Evolutionary conservation across 1,140 invertebrate genomes (phyloP).

Genomic region (Hylaeus anthracinus): DNA sequence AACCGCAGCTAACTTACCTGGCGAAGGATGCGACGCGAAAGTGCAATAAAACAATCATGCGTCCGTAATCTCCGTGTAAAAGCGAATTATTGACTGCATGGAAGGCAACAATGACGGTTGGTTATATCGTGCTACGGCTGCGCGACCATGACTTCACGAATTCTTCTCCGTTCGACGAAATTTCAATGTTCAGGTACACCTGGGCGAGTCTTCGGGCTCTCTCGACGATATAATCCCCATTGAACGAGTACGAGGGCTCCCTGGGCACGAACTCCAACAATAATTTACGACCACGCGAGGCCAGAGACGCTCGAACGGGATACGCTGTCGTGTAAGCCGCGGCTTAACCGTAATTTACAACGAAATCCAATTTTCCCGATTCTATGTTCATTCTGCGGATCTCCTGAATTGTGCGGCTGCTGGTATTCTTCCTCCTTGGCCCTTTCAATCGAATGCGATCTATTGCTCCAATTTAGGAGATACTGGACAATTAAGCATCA

Average conservation of each 20-base stretch:
- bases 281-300: conserved; percentile 48
- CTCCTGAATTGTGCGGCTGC: neutral
- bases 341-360: conserved; percentile 64
- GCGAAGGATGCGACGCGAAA: neutral
- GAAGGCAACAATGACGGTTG: conserved; percentile 32
- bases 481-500: no score
- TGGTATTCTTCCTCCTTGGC: neutral
- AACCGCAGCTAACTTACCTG: conserved; percentile 11
- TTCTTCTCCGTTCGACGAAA: conserved; percentile 8
- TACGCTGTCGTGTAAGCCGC: conserved; percentile 41
- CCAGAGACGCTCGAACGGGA: conserved; percentile 1
- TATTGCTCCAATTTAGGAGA: neutral
- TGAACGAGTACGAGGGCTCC: conserved; percentile 23
- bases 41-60: conserved; percentile 30
- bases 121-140: conserved; percentile 11
- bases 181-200: conserved; percentile 40
- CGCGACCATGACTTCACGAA: conserved; percentile 29
- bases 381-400: conserved; percentile 51
- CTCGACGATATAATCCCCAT: conserved; percentile 36
- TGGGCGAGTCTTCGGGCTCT: conserved; percentile 2
- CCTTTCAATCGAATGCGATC: neutral
- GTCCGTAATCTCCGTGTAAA: conserved; percentile 64
- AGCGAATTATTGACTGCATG: conserved; percentile 52
- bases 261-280: conserved; percentile 5
- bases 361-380: conserved; percentile 64